Evolutionary conservation across 2,888 invertebrate species (phyloP), one percentile per base, ranked within the genome.

Genomic region (Drosophila neotestacea): DNA sequence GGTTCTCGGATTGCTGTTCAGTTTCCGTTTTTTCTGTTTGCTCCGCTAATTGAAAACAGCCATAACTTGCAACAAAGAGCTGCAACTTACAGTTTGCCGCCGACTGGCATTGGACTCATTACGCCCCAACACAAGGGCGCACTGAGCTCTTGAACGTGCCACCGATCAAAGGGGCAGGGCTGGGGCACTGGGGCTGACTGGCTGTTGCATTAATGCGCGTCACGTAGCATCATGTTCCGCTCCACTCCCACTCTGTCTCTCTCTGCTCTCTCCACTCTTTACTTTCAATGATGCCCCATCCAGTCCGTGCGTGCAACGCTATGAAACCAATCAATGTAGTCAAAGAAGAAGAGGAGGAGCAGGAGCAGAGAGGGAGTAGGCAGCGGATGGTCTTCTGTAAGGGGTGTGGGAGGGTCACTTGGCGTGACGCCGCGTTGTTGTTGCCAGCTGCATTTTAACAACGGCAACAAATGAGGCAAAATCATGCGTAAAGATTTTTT

Each of bases 401-500:
- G 48, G 30, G 50, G 54, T 27, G 68, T 63, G 52, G 59, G 56
- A 61, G 71, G 76, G 70, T 75, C 76, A 75, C 36, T 66, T 61
- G 70, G 62, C 79, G 69, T 78, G 79, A 78, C 76, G 79, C 47
- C 28, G 77, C 34, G 32, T 32, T 32, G 32, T 32, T 11, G 81
- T 62, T 76, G 44, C 52, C 47, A 59, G 34, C 60, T 41, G n/a
- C 56, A 1, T 22, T 22, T 22, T 22, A 58, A 56, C 56, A 69
- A 28, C 6, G 5, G 13, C 48, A 48, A 48, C 50, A 66, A 82
- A 85, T 75, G 63, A 70, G 59, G 80, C 80, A 88, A 85, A 88
- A 84, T 86, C 89, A 86, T 83, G 81, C 83, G 87, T 83, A 77
- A 77, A 86, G 81, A 70, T 83, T 82, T 83, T 82, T 82, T 58